Base-by-base conservation (phyloP, 2,888 invertebrate species). In the Norana najaformis region DNA sequence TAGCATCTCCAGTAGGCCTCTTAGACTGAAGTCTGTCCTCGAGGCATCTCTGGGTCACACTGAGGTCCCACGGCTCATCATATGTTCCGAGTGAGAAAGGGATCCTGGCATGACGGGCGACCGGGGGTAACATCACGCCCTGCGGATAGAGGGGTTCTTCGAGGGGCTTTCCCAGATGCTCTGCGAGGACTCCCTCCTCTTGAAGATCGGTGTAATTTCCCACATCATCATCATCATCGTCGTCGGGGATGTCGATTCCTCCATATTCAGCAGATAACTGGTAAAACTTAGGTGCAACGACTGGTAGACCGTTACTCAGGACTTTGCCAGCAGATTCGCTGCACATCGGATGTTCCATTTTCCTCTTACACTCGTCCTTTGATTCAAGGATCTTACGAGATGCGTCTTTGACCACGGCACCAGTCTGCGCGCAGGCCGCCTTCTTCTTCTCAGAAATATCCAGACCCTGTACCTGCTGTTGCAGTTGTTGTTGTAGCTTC, bases 181-280 rank as follows among this genome's bases (percentile, higher is more conserved):
- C 69, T n/a, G 69, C 69, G n/a, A 69, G 69, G 69, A 69, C n/a
- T 69, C 69, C 35, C 37, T 36, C 35, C 11, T 37, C 37, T 35
- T 35, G 35, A n/a, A 85, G 85, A 85, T 85, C 85, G 4, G 85
- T 85, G 23, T 85, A 85, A n/a, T 85, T 85, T 85, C 85, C 85
- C 6, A 85, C 85, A 36, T 85, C 37, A n/a, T 85, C 85, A 85
- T 85, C 37, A 1, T 85, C 37, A 6, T 85, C 85, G 0, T 37
- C 85, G 16, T 85, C 85, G 0, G 35, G 20, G 14, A 36, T 35
- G 16, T 36, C 85, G 18, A 14, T 85, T 18, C 85, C 85, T 36
- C 85, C 85, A 30, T 85, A 85, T 36, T 85, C 85, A 36, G 85
- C 85, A 35, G 85, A 85, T 85, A 85, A 37, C 36, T 85, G 85